Evolutionary conservation across 2,888 invertebrate species (phyloP), one percentile per base, ranked within the genome.

Genomic region (Dasypogon diadema): DNA sequence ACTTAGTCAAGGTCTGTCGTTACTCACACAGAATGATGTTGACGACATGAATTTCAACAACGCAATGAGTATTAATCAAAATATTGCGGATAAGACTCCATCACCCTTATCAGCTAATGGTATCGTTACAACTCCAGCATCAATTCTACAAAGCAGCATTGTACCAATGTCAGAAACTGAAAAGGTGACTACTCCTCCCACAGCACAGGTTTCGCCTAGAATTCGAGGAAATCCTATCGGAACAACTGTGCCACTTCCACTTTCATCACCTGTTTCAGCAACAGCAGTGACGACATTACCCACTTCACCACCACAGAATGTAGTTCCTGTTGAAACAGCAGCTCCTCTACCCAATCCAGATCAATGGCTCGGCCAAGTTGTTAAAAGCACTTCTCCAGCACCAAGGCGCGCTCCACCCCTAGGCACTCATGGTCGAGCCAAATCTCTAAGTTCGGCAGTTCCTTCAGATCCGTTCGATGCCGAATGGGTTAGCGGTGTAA

Each of bases 291-390:
- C 81, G 30, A 82, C 79, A 55, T 77, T 79, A 78, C 79, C 48
- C 42, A 78, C 73, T 16, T 76, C 48, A 14, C 76, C 74, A 42
- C 80, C 74, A 51, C 78, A 79, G 75, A 78, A 78, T 24, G 76
- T 81, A 77, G 79, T 81, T 77, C 79, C 87, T 83, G 81, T 86
- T 18, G 86, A 87, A 78, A 81, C 85, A 2, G 84, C 87, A 2
- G 84, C 87, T 60, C 85, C 88, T 77, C 87, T 93, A 83, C 94
- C 94, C 24, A 92, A 92, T 84, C 93, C 94, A 0, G 94, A 94
- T 81, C 94, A 94, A 81, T 94, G 94, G 94, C 86, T 95, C 79
- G 93, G 93, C 6, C 90, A 92, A 80, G 90, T 93, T 55, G 91
- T 91, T 12, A 89, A 89, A 79, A 88, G 89, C 78, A 88, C 87